These are phyloP conservation scores for Chymomyza caudatula DNA, from an alignment of 2,888 invertebrate genomes.

Conservation along the genomic window DNA sequence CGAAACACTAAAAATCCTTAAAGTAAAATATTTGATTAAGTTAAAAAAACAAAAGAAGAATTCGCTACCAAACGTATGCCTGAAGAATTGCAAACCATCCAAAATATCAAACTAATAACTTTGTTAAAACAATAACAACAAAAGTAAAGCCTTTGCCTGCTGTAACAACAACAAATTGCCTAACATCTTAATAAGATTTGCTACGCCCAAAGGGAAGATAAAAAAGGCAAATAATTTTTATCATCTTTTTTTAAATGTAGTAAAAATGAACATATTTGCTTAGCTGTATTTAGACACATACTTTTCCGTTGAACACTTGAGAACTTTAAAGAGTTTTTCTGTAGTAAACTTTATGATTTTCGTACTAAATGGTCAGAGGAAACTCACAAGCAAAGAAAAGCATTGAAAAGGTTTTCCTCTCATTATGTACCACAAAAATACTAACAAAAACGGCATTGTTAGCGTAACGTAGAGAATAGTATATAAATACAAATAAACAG, in stretches of 20 bases:
- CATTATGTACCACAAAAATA: too few relatives aligned
- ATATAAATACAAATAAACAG: too few relatives aligned
- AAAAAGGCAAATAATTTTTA: neutral
- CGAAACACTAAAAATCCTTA: neutral
- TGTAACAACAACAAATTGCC: neutral
- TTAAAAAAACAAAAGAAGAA: neutral
- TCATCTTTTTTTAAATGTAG: neutral
- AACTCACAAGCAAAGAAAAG: too few relatives aligned
- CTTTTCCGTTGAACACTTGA: neutral
- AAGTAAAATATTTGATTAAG: neutral
- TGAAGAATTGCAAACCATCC: neutral
- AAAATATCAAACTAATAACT: neutral
- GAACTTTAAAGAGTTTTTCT: neutral
- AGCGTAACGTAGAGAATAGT: too few relatives aligned
- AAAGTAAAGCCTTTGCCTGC: neutral
- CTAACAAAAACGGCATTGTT: too few relatives aligned
- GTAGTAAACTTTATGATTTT: neutral
- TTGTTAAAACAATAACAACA: neutral
- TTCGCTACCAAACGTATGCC: neutral
- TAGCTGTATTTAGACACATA: neutral
- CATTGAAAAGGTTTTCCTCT: too few relatives aligned
- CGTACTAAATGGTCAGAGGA: too few relatives aligned
- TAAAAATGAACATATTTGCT: neutral
- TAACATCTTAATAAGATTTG: neutral
- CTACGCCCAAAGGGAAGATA: neutral